A percentile compares a stretch with the other conserved stretches of the same genome.
These are phyloP conservation scores for Drosophila oshimai DNA, from an alignment of 1,140 invertebrate species.

Conservation along the genomic window DNA sequence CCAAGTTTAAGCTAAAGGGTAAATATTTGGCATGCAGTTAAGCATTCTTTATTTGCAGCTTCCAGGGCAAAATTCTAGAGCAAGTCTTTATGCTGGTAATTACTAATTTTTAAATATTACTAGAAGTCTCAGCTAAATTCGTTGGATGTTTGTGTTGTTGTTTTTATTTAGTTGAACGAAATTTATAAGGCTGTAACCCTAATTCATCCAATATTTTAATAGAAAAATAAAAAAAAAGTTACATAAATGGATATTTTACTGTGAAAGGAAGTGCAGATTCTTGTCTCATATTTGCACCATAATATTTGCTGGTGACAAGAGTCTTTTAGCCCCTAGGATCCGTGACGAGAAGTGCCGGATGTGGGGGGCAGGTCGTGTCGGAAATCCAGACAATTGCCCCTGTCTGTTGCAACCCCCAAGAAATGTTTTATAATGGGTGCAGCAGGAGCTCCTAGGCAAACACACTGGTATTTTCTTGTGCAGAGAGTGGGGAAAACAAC, in stretches of 20 bases:
- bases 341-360: constrained; percentile 14
- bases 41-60: not conserved
- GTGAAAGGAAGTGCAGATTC: constrained; percentile 3
- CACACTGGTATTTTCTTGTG: not conserved
- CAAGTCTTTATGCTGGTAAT: too few species aligned
- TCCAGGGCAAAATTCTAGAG: constrained; percentile 27
- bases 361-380: constrained; percentile 23
- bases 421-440: constrained; percentile 52
- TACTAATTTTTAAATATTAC: not conserved
- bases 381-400: constrained; percentile 62
- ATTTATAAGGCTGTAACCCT: too few species aligned
- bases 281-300: constrained; percentile 26
- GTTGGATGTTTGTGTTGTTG: too few species aligned
- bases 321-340: constrained; percentile 9
- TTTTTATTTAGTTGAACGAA: too few species aligned
- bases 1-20: constrained; percentile 13
- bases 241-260: not conserved
- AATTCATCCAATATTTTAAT: too few species aligned
- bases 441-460: constrained; percentile 47
- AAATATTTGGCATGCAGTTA: constrained; percentile 9
- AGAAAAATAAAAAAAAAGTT: too few species aligned
- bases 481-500: constrained; percentile 45
- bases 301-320: constrained; percentile 57
- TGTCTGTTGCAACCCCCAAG: constrained; percentile 35
- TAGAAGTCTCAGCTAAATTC: not conserved